Evolutionary conservation across 2,888 invertebrate species (phyloP), one percentile per base, ranked within the genome.

Genomic region (Microctonus hyperodae): DNA sequence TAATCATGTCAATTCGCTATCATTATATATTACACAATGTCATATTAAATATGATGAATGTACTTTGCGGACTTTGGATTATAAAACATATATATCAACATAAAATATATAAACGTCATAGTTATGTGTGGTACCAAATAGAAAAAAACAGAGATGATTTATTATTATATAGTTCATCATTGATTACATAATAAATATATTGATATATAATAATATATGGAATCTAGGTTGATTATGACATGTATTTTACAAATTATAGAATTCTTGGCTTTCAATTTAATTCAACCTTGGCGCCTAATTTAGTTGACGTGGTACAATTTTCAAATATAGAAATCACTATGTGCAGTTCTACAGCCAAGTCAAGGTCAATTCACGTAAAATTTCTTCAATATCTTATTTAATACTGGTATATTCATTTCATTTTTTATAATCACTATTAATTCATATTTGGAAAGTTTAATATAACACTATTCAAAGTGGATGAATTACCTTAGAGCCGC

Each of bases 401-500:
- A 33, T 20, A 35, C 23, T 23, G 3, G 13, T 0, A 25, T 16
- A 22, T 20, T 22, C 35, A 16, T 22, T 16, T 13, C 13, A 40
- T 50, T 23, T 40, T 58, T 28, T n/a, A n/a, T 53, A 48, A 22
- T 16, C 16, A 44, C 35, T 57, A 44, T 57, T 28, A 55, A 69
- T 70, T 68, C 60, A 68, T 68, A 65, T 35, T 20, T n/a, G 0
- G 48, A 31, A 20, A 25, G 31, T 37, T 22, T 28, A 20, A 20
- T 31, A 31, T 16, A 10, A 9, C 28, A 55, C 23, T 23, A 28
- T 37, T 28, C 44, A 48, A 11, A 3, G n/a, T 20, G 5, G n/a
- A 48, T 61, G 40, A 70, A 64, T 80, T 88, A 93, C 93, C 91
- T 92, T 93, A 72, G 88, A 84, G 72, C 90, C 89, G 85, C 90